Evolutionary conservation across 2,797 vertebrate species (phyloP).

Genomic region (Parauchenoglanis punctatus): DNA sequence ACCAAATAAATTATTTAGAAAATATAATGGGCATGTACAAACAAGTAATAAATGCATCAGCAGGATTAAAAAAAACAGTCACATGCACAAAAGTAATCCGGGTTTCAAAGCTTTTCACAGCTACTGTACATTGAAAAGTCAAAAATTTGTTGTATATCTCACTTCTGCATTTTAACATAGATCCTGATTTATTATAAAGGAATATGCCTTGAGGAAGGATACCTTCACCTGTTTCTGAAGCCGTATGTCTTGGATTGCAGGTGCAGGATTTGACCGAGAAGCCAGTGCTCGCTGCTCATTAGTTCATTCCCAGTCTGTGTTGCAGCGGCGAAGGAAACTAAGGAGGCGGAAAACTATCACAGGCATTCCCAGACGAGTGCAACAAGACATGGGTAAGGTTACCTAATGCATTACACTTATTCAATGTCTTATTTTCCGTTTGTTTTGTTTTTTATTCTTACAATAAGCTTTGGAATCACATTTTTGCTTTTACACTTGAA

Average conservation of each 20-base stretch:
- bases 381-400: slow-evolving; percentile 95
- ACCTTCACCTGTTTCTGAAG: slow-evolving; percentile 9
- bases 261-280: slow-evolving; percentile 98
- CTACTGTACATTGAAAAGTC: background rate
- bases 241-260: slow-evolving; percentile 71
- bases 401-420: background rate
- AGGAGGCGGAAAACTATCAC: slow-evolving; percentile 99
- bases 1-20: background rate
- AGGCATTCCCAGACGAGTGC: slow-evolving; percentile 97
- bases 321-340: slow-evolving; percentile 94
- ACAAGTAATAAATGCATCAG: background rate
- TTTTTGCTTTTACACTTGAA: background rate
- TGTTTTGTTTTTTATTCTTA: background rate
- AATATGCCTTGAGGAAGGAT: background rate
- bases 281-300: slow-evolving; percentile 98
- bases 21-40: background rate
- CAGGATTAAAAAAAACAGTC: background rate
- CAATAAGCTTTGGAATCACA: background rate
- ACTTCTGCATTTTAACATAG: background rate
- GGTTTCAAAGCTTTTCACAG: background rate
- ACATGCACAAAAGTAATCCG: background rate
- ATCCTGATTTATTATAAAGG: background rate
- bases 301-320: slow-evolving; percentile 98
- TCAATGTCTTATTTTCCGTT: background rate
- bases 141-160: background rate